These are phyloP conservation scores for Prolemur simus DNA, from an alignment of 2,113 vertebrate genomes.

Conservation along the genomic window DNA sequence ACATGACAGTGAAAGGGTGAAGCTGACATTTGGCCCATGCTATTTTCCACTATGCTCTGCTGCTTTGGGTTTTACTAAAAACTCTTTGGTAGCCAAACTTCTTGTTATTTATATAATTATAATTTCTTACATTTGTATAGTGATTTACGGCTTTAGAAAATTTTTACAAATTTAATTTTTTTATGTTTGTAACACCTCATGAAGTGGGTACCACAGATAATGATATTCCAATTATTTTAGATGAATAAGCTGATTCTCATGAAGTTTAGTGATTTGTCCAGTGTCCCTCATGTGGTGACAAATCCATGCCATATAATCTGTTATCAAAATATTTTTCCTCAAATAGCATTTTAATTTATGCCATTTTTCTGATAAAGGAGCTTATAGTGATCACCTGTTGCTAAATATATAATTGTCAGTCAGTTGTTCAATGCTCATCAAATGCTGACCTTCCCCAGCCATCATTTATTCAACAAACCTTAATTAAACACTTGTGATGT, in stretches of 20 bases:
- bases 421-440: background rate
- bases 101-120: background rate
- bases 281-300: background rate
- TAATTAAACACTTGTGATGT: slow-evolving; percentile 58
- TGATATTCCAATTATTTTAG: background rate
- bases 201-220: background rate
- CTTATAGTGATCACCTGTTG: background rate
- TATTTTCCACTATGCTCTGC: background rate
- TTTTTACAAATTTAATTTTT: slow-evolving; percentile 32
- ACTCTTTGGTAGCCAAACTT: background rate
- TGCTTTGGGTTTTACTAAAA: background rate
- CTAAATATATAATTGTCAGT: background rate
- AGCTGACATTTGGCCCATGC: background rate
- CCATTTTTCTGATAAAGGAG: background rate
- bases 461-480: slow-evolving; percentile 20
- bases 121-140: background rate
- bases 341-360: slow-evolving; percentile 15
- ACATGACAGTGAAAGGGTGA: background rate
- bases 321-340: slow-evolving; percentile 38
- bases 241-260: background rate
- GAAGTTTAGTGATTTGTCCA: background rate
- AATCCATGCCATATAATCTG: background rate
- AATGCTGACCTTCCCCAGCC: background rate
- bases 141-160: slow-evolving; percentile 42
- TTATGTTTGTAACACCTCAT: background rate